These are phyloP conservation scores for Plectropomus leopardus DNA, from an alignment of 2,113 vertebrate species.

Conservation along the genomic window DNA sequence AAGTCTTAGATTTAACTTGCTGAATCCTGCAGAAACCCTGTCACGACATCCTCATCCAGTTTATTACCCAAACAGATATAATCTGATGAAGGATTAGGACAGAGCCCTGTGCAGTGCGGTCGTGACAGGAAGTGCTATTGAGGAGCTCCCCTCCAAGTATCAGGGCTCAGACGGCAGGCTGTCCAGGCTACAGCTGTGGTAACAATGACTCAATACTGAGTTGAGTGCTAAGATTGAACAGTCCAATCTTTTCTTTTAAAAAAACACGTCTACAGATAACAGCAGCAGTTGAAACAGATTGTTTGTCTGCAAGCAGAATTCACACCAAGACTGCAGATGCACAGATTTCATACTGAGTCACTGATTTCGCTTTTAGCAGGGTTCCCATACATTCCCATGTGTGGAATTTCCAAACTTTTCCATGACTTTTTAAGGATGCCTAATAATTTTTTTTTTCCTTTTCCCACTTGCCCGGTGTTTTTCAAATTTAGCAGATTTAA, in stretches of 20 bases:
- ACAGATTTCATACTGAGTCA: not conserved
- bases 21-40: not conserved
- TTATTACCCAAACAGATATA: not conserved
- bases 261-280: not conserved
- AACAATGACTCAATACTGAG: not conserved
- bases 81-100: not conserved
- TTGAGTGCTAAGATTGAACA: not conserved
- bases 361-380: not conserved
- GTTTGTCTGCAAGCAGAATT: not conserved
- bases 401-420: no score
- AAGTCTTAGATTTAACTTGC: not conserved
- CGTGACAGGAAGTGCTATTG: slow-evolving; percentile 3
- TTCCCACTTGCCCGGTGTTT: no score
- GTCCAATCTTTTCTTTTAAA: not conserved
- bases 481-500: no score
- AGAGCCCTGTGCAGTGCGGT: slow-evolving; percentile 12
- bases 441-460: no score
- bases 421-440: no score
- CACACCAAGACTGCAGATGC: not conserved
- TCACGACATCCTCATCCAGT: not conserved
- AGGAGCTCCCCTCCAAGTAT: not conserved
- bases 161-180: not conserved
- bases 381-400: no score
- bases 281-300: not conserved
- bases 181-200: not conserved